These are phyloP conservation scores for Plebejus melissa DNA, from an alignment of 2,888 invertebrate species.

Conservation along the genomic window DNA sequence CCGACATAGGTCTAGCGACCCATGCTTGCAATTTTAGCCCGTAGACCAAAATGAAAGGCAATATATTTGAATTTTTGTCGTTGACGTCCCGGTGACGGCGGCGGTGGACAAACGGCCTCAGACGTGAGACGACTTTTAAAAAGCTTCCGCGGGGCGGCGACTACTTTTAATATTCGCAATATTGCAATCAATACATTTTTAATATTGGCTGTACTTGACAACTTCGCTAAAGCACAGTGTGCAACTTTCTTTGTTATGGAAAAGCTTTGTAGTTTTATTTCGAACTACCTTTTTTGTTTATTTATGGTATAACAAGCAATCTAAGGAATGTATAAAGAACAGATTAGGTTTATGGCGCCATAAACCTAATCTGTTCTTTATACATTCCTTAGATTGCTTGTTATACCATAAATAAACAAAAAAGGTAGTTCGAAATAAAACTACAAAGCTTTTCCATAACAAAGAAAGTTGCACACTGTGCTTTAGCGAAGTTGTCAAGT, in stretches of 20 bases:
- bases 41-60: too few relatives aligned
- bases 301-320: too few relatives aligned
- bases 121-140: conserved; percentile 21
- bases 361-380: too few relatives aligned
- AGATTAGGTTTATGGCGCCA: too few relatives aligned
- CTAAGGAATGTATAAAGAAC: too few relatives aligned
- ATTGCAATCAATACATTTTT: conserved; percentile 26
- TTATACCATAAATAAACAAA: neutral
- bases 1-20: too few relatives aligned
- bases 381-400: too few relatives aligned
- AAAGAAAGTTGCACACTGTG: conserved; percentile 21
- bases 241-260: conserved; percentile 10
- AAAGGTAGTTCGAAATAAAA: neutral
- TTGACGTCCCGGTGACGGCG: too few relatives aligned
- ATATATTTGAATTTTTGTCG: too few relatives aligned
- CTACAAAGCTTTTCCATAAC: neutral
- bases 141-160: conserved; percentile 6
- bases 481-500: conserved; percentile 4
- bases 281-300: neutral
- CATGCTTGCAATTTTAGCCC: too few relatives aligned
- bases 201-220: conserved; percentile 7
- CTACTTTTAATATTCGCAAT: conserved; percentile 25
- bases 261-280: conserved; percentile 16
- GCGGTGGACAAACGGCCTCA: neutral
- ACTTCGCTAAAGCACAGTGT: conserved; percentile 10